A percentile compares a stretch with the other conserved stretches of the same genome.
phyloP scores from a whole-genome alignment of 92 coral and sea anemone species.

The Bergia puertoricense region DNA sequence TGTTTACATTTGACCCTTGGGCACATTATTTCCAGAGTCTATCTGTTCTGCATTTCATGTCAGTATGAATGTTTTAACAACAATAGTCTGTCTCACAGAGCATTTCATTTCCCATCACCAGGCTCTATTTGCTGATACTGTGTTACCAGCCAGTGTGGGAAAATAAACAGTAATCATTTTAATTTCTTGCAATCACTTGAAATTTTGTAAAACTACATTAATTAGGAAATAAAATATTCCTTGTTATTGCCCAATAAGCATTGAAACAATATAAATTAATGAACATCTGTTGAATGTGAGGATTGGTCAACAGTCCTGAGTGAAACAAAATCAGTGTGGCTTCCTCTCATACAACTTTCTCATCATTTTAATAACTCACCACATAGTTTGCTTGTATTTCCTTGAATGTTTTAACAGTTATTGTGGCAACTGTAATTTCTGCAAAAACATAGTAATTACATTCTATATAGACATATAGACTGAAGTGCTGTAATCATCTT shows the following conservation, averaged over 20 bases:
- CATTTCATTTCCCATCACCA: no score
- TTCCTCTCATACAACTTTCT: background rate
- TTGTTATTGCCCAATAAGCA: background rate
- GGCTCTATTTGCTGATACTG: no score
- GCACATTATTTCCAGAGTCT: background rate
- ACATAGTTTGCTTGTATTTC: background rate
- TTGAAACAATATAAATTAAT: no score
- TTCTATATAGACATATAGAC: no score
- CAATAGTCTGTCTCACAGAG: no score
- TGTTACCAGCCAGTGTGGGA: no score
- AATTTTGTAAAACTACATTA: background rate
- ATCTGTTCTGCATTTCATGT: no score
- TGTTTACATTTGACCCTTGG: background rate
- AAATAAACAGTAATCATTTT: no score
- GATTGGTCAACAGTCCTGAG: background rate
- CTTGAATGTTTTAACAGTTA: background rate
- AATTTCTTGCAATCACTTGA: background rate
- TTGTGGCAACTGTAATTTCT: background rate
- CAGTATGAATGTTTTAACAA: no score
- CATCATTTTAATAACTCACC: background rate
- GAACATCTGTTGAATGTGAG: no score
- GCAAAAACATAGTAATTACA: background rate
- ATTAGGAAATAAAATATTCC: background rate
- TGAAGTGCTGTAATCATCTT: background rate
- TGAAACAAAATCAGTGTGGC: background rate